Base-by-base conservation (phyloP, 2,113 vertebrate species). In the Microtus oregoni region DNA sequence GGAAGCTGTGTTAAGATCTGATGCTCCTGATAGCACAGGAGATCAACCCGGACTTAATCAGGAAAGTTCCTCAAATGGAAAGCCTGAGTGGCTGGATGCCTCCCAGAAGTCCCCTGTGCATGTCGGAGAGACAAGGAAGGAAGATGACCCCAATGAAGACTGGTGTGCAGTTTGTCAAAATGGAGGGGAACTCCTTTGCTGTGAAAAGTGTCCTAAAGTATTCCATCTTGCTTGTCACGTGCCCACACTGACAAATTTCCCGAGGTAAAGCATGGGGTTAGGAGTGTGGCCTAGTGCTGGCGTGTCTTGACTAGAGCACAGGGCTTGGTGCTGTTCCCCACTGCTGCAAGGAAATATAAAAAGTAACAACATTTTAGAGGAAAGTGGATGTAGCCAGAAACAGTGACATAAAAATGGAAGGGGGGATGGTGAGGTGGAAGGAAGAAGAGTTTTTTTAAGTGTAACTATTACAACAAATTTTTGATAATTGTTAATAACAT, bases 161-260 rank as follows among this genome's bases (percentile, higher is more conserved):
- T 99, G 99, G 99, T 99, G 99, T 95, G 99, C 99, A 8, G 99
- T 99, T 0, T 99, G 99, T 96, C 99, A 99, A 89, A 99, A 99
- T 9, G 99, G 99, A 94, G 99, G 99, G 55, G 98, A 99, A 8
- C 98, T 99, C 22, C 98, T 99, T 1, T 99, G 99, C 95, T 99
- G 99, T 96, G 99, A 99, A 68, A 99, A 98, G 91, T 99, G 99
- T 94, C 99, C 99, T 79, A 99, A 99, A 98, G 99, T 99, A 7
- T 99, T 99, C 96, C 99, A 99, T 61, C 98, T 99, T 41, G 98
- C 98, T 83, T 99, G 99, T 92, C 99, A 99, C 7, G 99, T 99
- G 95, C 99, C 99, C 90, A 98, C 98, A 0, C 0, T 99, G 97
- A 98, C 98, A 96, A 98, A 96, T 94, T 99, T 99, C 95, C 99